These are phyloP conservation scores for Tillus elongatus DNA, from an alignment of 2,888 invertebrate species.

Conservation along the genomic window DNA sequence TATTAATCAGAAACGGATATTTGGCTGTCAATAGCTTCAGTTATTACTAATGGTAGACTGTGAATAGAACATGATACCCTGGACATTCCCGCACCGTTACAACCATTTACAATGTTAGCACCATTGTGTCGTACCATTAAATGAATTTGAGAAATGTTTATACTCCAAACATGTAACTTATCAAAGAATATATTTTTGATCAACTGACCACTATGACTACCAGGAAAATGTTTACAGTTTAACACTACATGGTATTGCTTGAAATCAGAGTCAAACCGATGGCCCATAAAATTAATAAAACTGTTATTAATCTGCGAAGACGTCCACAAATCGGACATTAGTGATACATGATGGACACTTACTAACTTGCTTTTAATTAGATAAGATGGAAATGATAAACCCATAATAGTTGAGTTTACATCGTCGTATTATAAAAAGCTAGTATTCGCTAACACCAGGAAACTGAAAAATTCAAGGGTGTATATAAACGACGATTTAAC, in stretches of 20 bases:
- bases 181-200: conserved; percentile 9
- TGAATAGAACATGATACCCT: conserved; percentile 10
- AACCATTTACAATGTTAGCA: conserved; percentile 8
- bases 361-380: too few species aligned
- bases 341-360: too few species aligned
- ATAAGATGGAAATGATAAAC: too few species aligned
- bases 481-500: too few species aligned
- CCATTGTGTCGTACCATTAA: conserved; percentile 10
- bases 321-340: conserved; percentile 10
- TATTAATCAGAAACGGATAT: background rate
- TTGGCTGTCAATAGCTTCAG: background rate
- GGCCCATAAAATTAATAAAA: conserved; percentile 9
- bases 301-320: conserved; percentile 7
- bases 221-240: conserved; percentile 9
- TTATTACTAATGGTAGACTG: conserved; percentile 7
- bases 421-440: too few species aligned
- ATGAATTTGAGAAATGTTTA: background rate
- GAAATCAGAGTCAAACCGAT: conserved; percentile 7
- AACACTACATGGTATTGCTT: conserved; percentile 7
- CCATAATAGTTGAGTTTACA: too few species aligned
- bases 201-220: conserved; percentile 4
- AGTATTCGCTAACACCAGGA: too few species aligned
- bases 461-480: too few species aligned
- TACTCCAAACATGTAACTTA: conserved; percentile 8
- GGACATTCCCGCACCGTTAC: conserved; percentile 7